Evolutionary conservation across 2,113 vertebrate species (phyloP), one percentile per base, ranked within the genome.

Genomic region (Mormoops blainvillei): DNA sequence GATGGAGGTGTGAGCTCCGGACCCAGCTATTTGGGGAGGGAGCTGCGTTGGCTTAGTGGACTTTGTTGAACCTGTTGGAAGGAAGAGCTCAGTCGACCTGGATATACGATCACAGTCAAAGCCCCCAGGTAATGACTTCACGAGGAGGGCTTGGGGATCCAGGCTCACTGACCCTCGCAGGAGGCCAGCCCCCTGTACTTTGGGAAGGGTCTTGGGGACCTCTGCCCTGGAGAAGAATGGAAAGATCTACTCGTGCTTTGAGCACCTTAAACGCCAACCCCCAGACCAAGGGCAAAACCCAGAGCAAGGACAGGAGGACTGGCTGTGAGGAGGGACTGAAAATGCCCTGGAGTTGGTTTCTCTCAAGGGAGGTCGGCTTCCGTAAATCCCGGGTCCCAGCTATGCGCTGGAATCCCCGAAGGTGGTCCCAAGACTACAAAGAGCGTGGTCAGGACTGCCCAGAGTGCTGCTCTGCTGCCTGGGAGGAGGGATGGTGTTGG

Each of bases 291-390:
- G n/a, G n/a, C n/a, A n/a, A n/a, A n/a, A n/a, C n/a, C n/a, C n/a
- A n/a, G 48, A 74, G 73, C 7, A 22, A 18, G 38, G 22, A 31
- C 71, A 24, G 58, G 70, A 83, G 26, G 43, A 48, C 36, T 31
- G 33, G 48, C 54, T 38, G 31, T 7, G 7, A 68, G n/a, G 50
- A 85, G 28, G 48, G 22, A 26, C 65, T 76, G 80, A 19, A 93
- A 73, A 80, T 38, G 26, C 38, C 19, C 18, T 6, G 15, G 18
- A 86, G n/a, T 31, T 71, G 14, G n/a, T 77, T 91, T 89, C 65
- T 94, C 36, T 88, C 50, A 58, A 87, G 68, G 80, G 43, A 78
- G 33, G 24, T 50, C 58, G 45, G 45, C 56, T 89, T 86, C 68
- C 84, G 4, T 80, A 74, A 78, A 68, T 89, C n/a, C 14, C 3